A percentile compares a stretch with the other conserved stretches of the same genome.
Evolutionary conservation across 64 coral and sea anemone genomes (phyloP).

Genomic region (Platygyra sinensis): DNA sequence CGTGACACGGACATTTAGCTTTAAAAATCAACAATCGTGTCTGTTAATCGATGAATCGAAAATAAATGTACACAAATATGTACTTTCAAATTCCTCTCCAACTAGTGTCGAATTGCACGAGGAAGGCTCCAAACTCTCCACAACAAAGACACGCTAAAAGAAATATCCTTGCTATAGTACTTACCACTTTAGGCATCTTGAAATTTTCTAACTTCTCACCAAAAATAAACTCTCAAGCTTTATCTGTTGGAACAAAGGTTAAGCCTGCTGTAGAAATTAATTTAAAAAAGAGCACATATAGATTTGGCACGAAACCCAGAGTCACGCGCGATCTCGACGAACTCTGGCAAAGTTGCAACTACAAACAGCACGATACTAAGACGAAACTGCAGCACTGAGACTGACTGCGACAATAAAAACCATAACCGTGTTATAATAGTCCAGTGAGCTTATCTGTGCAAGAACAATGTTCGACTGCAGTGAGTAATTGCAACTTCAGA

Average conservation of each 20-base stretch:
- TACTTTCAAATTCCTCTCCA: not conserved
- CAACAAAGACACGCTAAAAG: not conserved
- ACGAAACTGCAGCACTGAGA: not conserved
- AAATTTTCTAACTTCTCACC: not conserved
- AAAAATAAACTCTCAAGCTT: constrained; percentile 27
- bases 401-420: not conserved
- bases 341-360: not conserved
- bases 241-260: constrained; percentile 2
- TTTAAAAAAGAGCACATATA: not conserved
- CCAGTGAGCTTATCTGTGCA: constrained; percentile 14
- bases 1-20: constrained; percentile 93
- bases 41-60: not conserved
- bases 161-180: constrained; percentile 7
- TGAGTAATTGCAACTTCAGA: constrained; percentile 15
- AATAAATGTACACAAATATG: not conserved
- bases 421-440: not conserved
- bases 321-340: not conserved
- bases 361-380: not conserved
- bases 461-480: not conserved
- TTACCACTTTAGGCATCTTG: constrained; percentile 89
- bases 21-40: constrained; percentile 5
- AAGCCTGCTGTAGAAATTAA: not conserved
- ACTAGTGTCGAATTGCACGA: not conserved
- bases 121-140: too few relatives aligned
- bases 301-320: not conserved